Conservation (phyloP, 2,888 invertebrate genomes). For the Drosophila affinis region DNA sequence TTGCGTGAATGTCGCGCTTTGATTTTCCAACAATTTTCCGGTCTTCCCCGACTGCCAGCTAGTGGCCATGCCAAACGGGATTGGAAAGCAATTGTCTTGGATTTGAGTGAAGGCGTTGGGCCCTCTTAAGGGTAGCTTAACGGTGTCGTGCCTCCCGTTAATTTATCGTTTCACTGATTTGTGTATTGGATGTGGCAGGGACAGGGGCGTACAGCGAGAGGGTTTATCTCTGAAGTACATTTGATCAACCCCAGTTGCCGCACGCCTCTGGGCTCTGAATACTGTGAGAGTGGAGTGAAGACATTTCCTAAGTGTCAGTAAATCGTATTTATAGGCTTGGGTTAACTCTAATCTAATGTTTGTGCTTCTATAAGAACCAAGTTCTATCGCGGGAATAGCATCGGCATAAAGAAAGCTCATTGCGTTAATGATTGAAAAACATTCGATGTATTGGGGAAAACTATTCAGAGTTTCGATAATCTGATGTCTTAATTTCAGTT, state of each 20-base stretch:
- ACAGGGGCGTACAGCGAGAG: slow-evolving; percentile 4
- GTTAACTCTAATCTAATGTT: neutral
- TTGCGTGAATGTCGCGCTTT: slow-evolving; percentile 76
- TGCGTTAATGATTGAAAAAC: neutral
- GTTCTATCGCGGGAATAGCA: neutral
- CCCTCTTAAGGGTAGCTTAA: slow-evolving; percentile 58
- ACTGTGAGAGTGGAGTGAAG: neutral
- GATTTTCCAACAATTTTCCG: slow-evolving; percentile 55
- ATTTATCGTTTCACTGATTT: slow-evolving; percentile 78
- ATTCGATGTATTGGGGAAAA: neutral
- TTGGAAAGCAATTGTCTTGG: slow-evolving; percentile 81
- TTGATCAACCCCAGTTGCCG: neutral
- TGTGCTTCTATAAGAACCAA: neutral
- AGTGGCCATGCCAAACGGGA: slow-evolving; percentile 58
- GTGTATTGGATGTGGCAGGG: slow-evolving; percentile 21
- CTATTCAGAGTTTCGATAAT: neutral
- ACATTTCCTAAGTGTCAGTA: neutral
- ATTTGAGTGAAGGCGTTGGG: slow-evolving; percentile 66
- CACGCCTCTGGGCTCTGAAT: neutral
- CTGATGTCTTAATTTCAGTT: too few species aligned
- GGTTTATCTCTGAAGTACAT: neutral
- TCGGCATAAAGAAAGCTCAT: neutral
- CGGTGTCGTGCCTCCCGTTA: slow-evolving; percentile 61
- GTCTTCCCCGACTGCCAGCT: slow-evolving; percentile 24
- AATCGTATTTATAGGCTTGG: neutral